phyloP scores from a whole-genome alignment of 2,113 vertebrate genomes.

The Rattus rattus region DNA sequence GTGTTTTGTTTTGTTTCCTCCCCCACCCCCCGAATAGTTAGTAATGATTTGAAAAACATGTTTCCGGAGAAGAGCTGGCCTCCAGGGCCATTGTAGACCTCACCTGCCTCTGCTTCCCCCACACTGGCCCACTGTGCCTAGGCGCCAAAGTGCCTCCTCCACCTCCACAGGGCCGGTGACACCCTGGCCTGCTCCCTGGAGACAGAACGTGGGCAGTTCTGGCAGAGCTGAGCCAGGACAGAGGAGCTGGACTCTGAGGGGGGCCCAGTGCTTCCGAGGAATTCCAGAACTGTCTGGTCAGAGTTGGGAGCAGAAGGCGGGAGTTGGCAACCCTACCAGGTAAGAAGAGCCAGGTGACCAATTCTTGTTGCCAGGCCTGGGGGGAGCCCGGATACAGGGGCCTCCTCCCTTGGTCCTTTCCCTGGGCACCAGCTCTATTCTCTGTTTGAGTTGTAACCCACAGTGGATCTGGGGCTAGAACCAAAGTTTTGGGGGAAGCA shows the following conservation, averaged over 20 bases:
- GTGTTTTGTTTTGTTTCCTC: background rate
- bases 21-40: background rate
- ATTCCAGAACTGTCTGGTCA: constrained; percentile 10
- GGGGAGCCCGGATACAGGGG: no score
- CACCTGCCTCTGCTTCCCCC: constrained; percentile 29
- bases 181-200: background rate
- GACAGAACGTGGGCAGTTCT: background rate
- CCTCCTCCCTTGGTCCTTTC: background rate
- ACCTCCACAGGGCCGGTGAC: constrained; percentile 27
- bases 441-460: background rate
- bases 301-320: background rate
- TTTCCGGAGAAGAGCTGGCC: constrained; percentile 38
- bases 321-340: background rate
- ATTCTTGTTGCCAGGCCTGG: background rate
- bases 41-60: constrained; percentile 80
- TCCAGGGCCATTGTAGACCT: constrained; percentile 47
- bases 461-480: no score
- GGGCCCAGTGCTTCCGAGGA: constrained; percentile 50
- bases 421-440: background rate
- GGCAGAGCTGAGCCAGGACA: background rate
- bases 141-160: background rate
- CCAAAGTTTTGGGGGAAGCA: background rate
- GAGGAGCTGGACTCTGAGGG: background rate
- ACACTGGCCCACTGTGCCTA: background rate
- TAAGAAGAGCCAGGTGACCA: background rate